phyloP scores from a whole-genome alignment of 2,797 vertebrate species.

The Malacoctenus gilli region DNA sequence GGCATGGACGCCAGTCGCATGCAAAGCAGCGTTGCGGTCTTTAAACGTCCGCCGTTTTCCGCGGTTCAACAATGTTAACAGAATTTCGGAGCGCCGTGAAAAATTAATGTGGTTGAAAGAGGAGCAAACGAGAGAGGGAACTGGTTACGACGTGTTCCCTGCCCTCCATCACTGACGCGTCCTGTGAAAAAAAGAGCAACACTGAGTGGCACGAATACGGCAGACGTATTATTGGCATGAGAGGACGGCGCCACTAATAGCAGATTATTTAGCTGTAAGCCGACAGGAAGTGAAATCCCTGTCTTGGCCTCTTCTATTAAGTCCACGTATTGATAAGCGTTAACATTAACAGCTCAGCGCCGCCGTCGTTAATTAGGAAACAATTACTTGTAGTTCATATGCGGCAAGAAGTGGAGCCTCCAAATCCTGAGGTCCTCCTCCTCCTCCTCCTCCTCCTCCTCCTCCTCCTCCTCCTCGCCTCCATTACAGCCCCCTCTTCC shows the following conservation, averaged over 20 bases:
- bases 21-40: neutral
- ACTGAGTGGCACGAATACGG: neutral
- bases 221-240: constrained; percentile 42
- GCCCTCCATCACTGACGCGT: too few relatives aligned
- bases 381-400: constrained; percentile 24
- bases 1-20: neutral
- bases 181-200: constrained; percentile 8
- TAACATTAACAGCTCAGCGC: constrained; percentile 22
- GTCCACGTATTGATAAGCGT: constrained; percentile 30
- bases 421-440: constrained; percentile 9
- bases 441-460: constrained; percentile 1
- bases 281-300: constrained; percentile 36
- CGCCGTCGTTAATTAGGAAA: constrained; percentile 24
- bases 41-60: neutral
- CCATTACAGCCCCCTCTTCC: constrained; percentile 34
- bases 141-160: too few relatives aligned
- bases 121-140: neutral
- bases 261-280: constrained; percentile 42
- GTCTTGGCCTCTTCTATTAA: constrained; percentile 38
- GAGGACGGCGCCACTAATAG: constrained; percentile 30
- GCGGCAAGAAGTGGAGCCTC: constrained; percentile 6
- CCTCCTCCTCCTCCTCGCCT: constrained; percentile 9
- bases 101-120: neutral
- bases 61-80: neutral
- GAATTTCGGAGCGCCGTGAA: neutral